Conservation (phyloP, 2,113 vertebrate genomes). For the Carassius auratus region DNA sequence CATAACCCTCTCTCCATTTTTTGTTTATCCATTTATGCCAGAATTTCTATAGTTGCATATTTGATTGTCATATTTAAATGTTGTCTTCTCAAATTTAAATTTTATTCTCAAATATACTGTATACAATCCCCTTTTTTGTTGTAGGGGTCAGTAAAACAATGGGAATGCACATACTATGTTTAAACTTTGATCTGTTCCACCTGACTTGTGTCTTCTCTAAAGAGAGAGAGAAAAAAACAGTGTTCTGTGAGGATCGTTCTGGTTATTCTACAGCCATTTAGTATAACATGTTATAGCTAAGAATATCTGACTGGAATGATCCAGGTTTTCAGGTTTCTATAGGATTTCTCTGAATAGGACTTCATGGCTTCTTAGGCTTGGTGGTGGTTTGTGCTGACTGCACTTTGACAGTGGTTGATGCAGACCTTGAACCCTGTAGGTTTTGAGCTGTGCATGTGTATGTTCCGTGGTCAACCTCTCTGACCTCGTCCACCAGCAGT, state of each 20-base stretch:
- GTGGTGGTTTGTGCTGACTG: constrained; percentile 50
- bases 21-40: not conserved
- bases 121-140: not conserved
- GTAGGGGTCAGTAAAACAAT: not conserved
- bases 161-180: not conserved
- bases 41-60: not conserved
- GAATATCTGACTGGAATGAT: not conserved
- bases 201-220: not conserved
- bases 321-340: not conserved
- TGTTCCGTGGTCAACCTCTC: constrained; percentile 73
- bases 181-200: not conserved
- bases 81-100: not conserved
- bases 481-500: constrained; percentile 77
- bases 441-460: constrained; percentile 80
- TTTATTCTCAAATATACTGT: not conserved
- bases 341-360: not conserved
- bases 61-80: not conserved
- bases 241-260: not conserved
- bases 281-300: not conserved
- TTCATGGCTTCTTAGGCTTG: constrained; percentile 62
- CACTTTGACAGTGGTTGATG: constrained; percentile 69
- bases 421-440: constrained; percentile 74
- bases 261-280: not conserved
- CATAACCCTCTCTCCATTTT: not conserved
- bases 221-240: not conserved